Evolutionary conservation across 2,888 invertebrate genomes (phyloP).

Genomic region (Lottia gigantea): DNA sequence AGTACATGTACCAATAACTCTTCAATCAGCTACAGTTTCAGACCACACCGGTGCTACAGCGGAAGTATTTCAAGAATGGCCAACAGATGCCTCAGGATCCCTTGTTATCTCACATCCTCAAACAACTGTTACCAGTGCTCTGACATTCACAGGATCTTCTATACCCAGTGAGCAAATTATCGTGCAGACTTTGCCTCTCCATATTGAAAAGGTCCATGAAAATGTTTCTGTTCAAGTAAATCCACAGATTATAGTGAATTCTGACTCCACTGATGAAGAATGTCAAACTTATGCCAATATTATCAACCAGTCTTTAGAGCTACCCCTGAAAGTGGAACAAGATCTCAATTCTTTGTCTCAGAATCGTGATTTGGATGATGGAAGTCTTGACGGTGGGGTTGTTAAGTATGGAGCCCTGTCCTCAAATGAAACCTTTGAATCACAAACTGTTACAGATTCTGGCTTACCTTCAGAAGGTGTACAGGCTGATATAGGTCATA

Average conservation of each 20-base stretch:
- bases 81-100: conserved; percentile 40
- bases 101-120: conserved; percentile 56
- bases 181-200: conserved; percentile 55
- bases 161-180: conserved; percentile 64
- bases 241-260: conserved; percentile 46
- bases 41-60: conserved; percentile 45
- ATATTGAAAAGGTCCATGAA: conserved; percentile 24
- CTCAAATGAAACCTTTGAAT: too few species aligned
- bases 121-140: conserved; percentile 25
- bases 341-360: neutral
- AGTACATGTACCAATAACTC: conserved; percentile 15
- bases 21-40: conserved; percentile 25
- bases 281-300: conserved; percentile 13
- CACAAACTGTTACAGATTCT: neutral
- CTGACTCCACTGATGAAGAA: conserved; percentile 40
- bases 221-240: conserved; percentile 55
- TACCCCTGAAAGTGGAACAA: neutral
- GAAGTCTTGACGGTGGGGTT: neutral
- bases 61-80: conserved; percentile 57
- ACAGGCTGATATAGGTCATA: neutral
- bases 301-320: neutral
- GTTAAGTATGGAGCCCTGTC: neutral
- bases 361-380: conserved; percentile 1
- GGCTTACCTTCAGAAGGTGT: conserved; percentile 2
- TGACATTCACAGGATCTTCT: conserved; percentile 42